Evolutionary conservation across 1,140 invertebrate species (phyloP).

Genomic region (Telenomus remus): DNA sequence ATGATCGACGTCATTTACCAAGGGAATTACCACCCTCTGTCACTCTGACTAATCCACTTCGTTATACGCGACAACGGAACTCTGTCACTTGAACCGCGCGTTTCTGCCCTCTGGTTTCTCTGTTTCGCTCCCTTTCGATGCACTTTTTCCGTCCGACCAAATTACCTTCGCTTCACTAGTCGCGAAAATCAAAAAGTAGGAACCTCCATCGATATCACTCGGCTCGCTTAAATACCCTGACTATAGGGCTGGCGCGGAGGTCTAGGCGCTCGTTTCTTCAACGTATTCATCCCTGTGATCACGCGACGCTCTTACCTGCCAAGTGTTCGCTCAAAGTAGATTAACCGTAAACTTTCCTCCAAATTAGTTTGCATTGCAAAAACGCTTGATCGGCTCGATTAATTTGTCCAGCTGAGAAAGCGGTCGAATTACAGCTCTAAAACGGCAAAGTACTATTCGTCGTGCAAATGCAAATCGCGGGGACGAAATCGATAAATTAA

Average conservation of each 20-base stretch:
- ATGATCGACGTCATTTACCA: constrained; percentile 73
- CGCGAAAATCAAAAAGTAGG: constrained; percentile 48
- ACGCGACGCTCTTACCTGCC: constrained; percentile 10
- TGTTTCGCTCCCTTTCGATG: constrained; percentile 37
- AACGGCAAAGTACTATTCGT: not conserved
- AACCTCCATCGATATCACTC: constrained; percentile 46
- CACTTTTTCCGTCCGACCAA: constrained; percentile 50
- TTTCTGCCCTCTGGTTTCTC: constrained; percentile 47
- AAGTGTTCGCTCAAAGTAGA: constrained; percentile 35
- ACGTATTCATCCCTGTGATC: constrained; percentile 33
- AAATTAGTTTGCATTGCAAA: constrained; percentile 37
- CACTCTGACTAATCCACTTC: constrained; percentile 72
- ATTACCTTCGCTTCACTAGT: constrained; percentile 46
- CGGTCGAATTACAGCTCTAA: constrained; percentile 1
- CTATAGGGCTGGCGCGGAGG: not conserved
- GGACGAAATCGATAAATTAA: too few species aligned
- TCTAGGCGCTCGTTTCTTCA: constrained; percentile 30
- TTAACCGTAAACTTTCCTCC: constrained; percentile 23
- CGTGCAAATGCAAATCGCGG: too few species aligned
- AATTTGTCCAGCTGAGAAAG: constrained; percentile 15
- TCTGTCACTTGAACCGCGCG: constrained; percentile 66
- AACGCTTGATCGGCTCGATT: constrained; percentile 23
- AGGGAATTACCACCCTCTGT: constrained; percentile 71
- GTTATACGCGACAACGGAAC: constrained; percentile 71
- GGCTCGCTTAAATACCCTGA: constrained; percentile 44